Conservation (phyloP, 2,113 vertebrate species). For the Trochalopteron elliotii region DNA sequence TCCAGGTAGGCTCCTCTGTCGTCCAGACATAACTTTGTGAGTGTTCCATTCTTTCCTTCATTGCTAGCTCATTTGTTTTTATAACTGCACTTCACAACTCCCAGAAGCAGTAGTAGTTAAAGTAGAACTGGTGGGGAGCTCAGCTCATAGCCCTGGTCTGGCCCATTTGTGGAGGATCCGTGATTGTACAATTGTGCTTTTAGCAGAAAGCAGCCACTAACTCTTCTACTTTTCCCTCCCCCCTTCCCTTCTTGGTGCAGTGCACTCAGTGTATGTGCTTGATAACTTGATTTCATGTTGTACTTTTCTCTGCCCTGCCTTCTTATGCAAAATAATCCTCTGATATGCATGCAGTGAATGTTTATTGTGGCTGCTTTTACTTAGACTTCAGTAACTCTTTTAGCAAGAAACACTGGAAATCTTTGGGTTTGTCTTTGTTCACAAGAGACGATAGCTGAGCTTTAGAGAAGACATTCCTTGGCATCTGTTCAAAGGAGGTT, state of each 20-base stretch:
- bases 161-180: not conserved
- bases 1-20: constrained; percentile 65
- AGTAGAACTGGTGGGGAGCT: not conserved
- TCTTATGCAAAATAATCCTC: not conserved
- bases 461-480: not conserved
- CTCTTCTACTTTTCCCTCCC: not conserved
- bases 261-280: not conserved
- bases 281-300: not conserved
- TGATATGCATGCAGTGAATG: not conserved
- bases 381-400: not conserved
- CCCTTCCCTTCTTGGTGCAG: not conserved
- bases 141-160: not conserved
- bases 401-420: not conserved
- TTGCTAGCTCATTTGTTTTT: constrained; percentile 26
- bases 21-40: not conserved
- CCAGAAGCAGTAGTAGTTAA: constrained; percentile 1
- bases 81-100: not conserved
- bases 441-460: not conserved
- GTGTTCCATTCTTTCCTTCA: constrained; percentile 9
- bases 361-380: not conserved
- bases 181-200: not conserved
- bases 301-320: not conserved
- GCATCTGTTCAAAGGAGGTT: not conserved
- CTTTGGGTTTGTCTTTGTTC: not conserved
- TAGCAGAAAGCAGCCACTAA: constrained; percentile 35